Percentiles rank a stretch among this genome's conserved stretches.
phyloP scores from a whole-genome alignment of 2,113 vertebrate genomes.

The Pyxicephalus adspersus region DNA sequence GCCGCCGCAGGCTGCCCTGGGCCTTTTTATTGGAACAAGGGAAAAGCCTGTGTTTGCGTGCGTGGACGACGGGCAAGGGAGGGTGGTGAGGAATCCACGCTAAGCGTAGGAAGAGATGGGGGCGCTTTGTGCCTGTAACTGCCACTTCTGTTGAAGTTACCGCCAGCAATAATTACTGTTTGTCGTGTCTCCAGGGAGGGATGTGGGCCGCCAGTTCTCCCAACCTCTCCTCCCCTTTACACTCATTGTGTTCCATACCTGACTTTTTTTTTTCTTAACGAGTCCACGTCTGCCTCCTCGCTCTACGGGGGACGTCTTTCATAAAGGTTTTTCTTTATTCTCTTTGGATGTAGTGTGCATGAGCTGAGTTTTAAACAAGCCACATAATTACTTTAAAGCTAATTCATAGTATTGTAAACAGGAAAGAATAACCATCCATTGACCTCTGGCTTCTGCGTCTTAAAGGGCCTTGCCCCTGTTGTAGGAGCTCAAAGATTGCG shows the following conservation, averaged over 20 bases:
- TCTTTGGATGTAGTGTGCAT: constrained; percentile 23
- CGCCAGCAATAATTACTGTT: constrained; percentile 74
- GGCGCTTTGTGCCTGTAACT: constrained; percentile 51
- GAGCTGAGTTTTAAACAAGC: neutral
- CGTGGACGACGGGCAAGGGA: constrained; percentile 53
- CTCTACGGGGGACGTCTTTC: constrained; percentile 65
- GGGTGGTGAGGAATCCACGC: constrained; percentile 58
- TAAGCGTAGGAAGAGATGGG: constrained; percentile 58
- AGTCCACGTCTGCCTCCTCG: constrained; percentile 63
- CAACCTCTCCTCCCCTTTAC: neutral
- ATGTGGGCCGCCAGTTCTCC: constrained; percentile 53
- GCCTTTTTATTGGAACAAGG: constrained; percentile 56
- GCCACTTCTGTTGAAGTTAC: constrained; percentile 65
- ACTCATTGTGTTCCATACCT: neutral
- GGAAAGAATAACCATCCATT: neutral
- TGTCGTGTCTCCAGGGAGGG: constrained; percentile 61
- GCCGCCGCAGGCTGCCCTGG: constrained; percentile 65
- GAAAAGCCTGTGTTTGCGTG: neutral
- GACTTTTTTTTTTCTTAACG: constrained; percentile 32
- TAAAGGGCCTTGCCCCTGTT: constrained; percentile 18
- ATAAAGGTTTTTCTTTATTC: constrained; percentile 54
- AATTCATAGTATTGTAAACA: constrained; percentile 60
- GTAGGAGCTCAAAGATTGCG: neutral
- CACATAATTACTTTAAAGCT: constrained; percentile 55
- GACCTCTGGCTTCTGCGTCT: neutral